Evolutionary conservation across 2,113 vertebrate genomes (phyloP), one percentile per base, ranked within the genome.

Genomic region (Heterotis niloticus): DNA sequence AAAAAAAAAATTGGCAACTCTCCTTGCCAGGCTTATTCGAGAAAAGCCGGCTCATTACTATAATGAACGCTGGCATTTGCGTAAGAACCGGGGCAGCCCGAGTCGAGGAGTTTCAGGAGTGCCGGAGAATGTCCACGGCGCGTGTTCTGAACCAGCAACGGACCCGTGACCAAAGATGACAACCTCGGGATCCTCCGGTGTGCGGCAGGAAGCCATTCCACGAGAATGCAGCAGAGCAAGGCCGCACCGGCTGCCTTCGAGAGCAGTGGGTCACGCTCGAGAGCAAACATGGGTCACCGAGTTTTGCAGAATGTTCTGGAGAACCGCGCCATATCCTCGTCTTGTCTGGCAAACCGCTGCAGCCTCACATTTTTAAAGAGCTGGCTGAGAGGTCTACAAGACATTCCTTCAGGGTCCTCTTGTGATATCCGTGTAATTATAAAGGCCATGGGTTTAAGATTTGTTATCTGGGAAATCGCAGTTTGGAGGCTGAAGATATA

Each of bases 1-100:
- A 9, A 34, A 18, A 9, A 44, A 54, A 72, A 72, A 72, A n/a
- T 17, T 54, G 34, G 51, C 18, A 54, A 24, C 51, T 23, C 51
- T 24, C 56, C 28, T 74, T 59, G 23, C 57, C 23, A 74, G 14
- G 64, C 11, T 67, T 34, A 64, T 51, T 76, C 60, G 20, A 20
- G n/a, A 34, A 65, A n/a, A 77, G 60, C 14, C 16, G 54, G 23
- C 24, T 77, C 76, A 28, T 29, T 23, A 54, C n/a, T 23, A 24
- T 77, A 52, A 77, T 56, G 44, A 56, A 51, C 13, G n/a, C 29
- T 54, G 67, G 56, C 64, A 67, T 77, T 28, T 57, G 24, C 20
- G 24, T 23, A 13, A 51, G 34, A 34, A 65, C 75, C 28, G 11
- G 67, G 51, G 0, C 7, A 17, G 51, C 56, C 28, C 16, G 24